Percentiles rank a stretch among this genome's conserved stretches.
phyloP scores from a whole-genome alignment of 37 sponge, comb jelly and placozoan genomes.

The Petrosia ficiformis region DNA sequence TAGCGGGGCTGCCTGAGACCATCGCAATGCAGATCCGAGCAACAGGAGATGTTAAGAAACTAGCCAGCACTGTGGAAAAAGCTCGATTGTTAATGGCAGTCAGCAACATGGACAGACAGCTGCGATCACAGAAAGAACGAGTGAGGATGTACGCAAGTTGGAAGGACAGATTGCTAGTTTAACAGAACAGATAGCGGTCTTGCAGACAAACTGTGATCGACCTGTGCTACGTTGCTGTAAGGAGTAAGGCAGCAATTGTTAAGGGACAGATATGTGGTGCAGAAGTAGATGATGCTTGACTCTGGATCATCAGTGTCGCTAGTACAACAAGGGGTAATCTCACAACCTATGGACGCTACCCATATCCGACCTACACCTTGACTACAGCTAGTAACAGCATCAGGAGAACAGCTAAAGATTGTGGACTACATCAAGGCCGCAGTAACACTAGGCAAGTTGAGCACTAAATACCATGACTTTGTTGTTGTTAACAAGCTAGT shows the following conservation, averaged over 20 bases:
- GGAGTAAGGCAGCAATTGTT: not conserved
- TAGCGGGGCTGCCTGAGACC: slow-evolving; percentile 27
- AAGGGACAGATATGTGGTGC: slow-evolving; percentile 15
- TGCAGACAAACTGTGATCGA: too few relatives aligned
- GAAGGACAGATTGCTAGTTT: slow-evolving; percentile 10
- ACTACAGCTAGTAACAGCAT: slow-evolving; percentile 41
- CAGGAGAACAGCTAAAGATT: slow-evolving; percentile 33
- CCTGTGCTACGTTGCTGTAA: slow-evolving; percentile 11
- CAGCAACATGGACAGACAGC: not conserved
- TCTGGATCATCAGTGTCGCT: slow-evolving; percentile 41
- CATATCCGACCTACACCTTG: not conserved
- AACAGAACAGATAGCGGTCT: slow-evolving; percentile 32
- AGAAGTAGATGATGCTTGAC: slow-evolving; percentile 36
- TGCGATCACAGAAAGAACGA: not conserved
- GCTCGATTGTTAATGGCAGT: slow-evolving; percentile 24
- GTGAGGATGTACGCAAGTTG: not conserved
- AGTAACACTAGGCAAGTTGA: slow-evolving; percentile 18
- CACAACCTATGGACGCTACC: not conserved
- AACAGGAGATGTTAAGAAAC: slow-evolving; percentile 15
- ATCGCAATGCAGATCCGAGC: slow-evolving; percentile 31
- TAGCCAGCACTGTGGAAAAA: slow-evolving; percentile 16
- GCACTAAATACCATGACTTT: slow-evolving; percentile 27
- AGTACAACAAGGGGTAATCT: not conserved
- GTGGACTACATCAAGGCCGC: slow-evolving; percentile 19
- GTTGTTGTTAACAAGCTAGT: slow-evolving; percentile 51